Percentiles rank a stretch among this genome's conserved stretches.
Conservation (phyloP, 1,140 invertebrate genomes). For the Heterodera schachtii region DNA sequence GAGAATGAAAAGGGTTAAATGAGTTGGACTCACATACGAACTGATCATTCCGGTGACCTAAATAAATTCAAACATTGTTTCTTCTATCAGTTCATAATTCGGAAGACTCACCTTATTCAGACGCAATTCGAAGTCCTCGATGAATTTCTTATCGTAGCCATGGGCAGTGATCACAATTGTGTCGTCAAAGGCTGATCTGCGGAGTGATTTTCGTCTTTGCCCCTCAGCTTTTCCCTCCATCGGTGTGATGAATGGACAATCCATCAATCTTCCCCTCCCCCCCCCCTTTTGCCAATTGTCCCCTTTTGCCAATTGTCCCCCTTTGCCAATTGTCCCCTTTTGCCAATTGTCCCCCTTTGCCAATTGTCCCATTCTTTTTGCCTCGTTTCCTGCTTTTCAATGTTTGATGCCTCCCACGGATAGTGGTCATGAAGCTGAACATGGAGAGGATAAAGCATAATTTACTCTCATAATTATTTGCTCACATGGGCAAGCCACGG, state of each 20-base stretch:
- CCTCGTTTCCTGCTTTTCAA: constrained; percentile 63
- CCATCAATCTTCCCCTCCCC: too few species aligned
- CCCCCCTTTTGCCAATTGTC: too few species aligned
- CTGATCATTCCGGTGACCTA: constrained; percentile 56
- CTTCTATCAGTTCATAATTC: too few species aligned
- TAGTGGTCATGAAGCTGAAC: constrained; percentile 62
- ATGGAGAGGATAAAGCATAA: not conserved
- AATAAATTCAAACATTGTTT: too few species aligned
- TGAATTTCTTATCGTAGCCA: constrained; percentile 64
- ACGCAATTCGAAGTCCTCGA: constrained; percentile 60
- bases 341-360: too few species aligned
- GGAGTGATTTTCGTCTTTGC: too few species aligned
- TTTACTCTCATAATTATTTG: not conserved
- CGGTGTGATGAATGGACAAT: too few species aligned
- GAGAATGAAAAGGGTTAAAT: too few species aligned
- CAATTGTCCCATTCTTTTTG: too few species aligned
- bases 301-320: too few species aligned
- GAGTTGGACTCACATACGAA: constrained; percentile 49
- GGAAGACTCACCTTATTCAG: constrained; percentile 44
- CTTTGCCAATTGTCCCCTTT: too few species aligned
- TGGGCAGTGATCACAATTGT: constrained; percentile 64
- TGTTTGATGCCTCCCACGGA: constrained; percentile 61
- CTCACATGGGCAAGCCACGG: constrained; percentile 64
- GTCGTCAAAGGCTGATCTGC: constrained; percentile 55
- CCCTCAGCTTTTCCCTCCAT: too few species aligned